These are phyloP conservation scores for Dryococelus australis DNA, from an alignment of 2,888 invertebrate genomes.

Conservation along the genomic window DNA sequence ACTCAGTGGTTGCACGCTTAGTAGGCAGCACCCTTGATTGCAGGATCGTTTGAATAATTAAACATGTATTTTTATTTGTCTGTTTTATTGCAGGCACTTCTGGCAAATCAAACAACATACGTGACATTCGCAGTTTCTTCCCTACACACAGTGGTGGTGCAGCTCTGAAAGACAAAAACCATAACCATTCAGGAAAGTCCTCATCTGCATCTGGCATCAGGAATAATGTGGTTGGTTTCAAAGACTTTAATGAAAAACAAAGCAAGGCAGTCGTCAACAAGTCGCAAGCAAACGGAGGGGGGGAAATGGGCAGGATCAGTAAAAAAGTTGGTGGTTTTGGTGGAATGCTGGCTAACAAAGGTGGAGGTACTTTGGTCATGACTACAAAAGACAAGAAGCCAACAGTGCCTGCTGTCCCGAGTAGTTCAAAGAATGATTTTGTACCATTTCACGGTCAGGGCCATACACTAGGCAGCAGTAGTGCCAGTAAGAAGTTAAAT, in stretches of 20 bases:
- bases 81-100: neutral
- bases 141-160: neutral
- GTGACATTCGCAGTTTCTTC: neutral
- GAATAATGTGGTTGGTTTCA: constrained; percentile 44
- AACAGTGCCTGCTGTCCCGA: neutral
- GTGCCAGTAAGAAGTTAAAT: neutral
- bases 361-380: constrained; percentile 50
- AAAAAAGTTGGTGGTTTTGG: constrained; percentile 29
- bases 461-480: constrained; percentile 44
- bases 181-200: neutral
- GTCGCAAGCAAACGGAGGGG: neutral
- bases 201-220: neutral
- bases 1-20: too few relatives aligned
- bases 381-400: constrained; percentile 37
- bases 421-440: constrained; percentile 29
- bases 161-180: neutral
- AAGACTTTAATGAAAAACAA: constrained; percentile 51
- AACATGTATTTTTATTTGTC: neutral
- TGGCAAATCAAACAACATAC: neutral
- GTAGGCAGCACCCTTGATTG: too few relatives aligned
- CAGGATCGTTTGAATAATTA: too few relatives aligned
- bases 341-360: constrained; percentile 43
- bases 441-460: constrained; percentile 48
- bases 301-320: neutral
- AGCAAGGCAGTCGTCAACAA: neutral